Base-by-base conservation (phyloP, 2,797 vertebrate species). In the Danio choprae region DNA sequence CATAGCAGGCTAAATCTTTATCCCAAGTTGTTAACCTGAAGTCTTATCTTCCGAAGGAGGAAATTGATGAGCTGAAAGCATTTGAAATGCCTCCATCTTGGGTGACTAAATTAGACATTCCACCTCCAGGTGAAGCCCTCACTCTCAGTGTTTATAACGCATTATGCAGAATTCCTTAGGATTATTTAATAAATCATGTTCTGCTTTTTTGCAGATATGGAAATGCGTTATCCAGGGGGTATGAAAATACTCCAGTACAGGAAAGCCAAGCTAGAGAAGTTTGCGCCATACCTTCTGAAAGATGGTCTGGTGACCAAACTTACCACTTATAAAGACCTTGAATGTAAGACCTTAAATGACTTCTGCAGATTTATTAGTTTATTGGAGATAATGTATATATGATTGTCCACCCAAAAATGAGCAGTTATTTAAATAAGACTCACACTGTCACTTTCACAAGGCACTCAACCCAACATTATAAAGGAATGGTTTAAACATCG, bases 21-120 rank as follows among this genome's bases (percentile, higher is more conserved):
- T 29, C 29, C 3, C 1, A 29, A 29, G 29, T 29, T 29, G 3
- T 29, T 29, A 29, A 29, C 29, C 29, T 29, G 3, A 3, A 29
- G 29, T 29, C 29, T 12, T 51, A 72, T 36, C 10, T 80, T 62
- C 22, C 81, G 69, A 79, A 94, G 92, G 91, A 88, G 50, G 89
- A 88, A 4, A 87, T 84, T 7, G 85, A 91, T 7, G 84, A 86
- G 38, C 83, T 73, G 1, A 85, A 63, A n/a, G 87, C 81, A 18
- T 95, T 95, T 64, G 85, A 94, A 76, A 96, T 98, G 95, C 96
- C 96, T 0, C 85, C 80, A 4, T 95, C 97, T 0, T 99, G 97
- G 97, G 95, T 96, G 84, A 70, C 88, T 1, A 89, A 15, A 80
- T 91, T 99, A 62, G 13, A 50, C 2, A 86, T 99, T 86, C 89